Base-by-base conservation (phyloP, 2,888 invertebrate species). In the Frankliniella intonsa region DNA sequence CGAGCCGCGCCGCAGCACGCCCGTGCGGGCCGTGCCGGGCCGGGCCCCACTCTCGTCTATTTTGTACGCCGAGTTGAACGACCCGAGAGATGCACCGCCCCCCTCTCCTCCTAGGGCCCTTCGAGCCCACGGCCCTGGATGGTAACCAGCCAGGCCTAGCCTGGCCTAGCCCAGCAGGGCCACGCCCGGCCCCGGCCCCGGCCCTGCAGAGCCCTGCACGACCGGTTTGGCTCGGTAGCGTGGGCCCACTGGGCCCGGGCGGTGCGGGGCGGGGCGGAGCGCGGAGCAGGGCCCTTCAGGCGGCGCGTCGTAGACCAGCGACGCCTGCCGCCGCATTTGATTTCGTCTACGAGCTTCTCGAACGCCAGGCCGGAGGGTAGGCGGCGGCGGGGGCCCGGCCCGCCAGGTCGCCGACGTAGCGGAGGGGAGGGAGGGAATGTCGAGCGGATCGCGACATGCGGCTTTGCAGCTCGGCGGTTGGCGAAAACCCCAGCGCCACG, bases 1-100 rank as follows among this genome's bases (percentile, higher is more conserved):
- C 55, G 55, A 17, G 55, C 55, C 62, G 12, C 19, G 62, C 19
- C 55, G 9, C 12, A 55, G 14, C 55, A 8, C n/a, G 7, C 62
- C 14, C 17, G 17, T 2, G 7, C 55, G 55, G 55, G 55, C 10
- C 51, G 55, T 12, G 62, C 19, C 11, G 11, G 17, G 17, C 7
- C 62, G 14, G 62, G 62, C 62, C 17, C 62, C 69, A 76, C 69
- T 76, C 69, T 22, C 62, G 69, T 76, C 69, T 76, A 76, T 76
- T 76, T 76, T 76, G 69, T 76, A 76, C 69, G 69, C 22, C 25
- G 69, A 76, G 69, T 76, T 76, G 69, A 76, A 76, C 69, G 69
- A 76, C 69, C 69, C 69, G 69, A 10, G 69, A 25, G 69, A 76
- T 76, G 69, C 69, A 76, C 69, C 69, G 10, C 22, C 22, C 69